Conservation (phyloP, 2,797 vertebrate genomes). For the Crypturellus tataupa region DNA sequence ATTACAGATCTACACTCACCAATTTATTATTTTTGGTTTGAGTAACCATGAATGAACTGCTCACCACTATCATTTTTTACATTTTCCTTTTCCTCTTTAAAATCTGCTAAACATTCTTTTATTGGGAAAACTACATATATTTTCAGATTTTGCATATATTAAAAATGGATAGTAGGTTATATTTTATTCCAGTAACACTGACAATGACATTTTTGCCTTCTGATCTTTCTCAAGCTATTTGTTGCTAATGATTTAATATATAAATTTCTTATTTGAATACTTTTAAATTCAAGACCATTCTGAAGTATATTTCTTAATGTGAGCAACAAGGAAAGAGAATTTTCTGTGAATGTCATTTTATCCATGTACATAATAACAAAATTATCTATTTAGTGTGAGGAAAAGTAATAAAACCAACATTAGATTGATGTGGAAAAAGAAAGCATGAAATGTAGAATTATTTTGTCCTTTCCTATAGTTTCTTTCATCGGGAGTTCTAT, state of each 20-base stretch:
- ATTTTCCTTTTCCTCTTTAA: neutral
- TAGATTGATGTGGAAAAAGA: neutral
- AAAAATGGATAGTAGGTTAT: neutral
- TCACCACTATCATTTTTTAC: neutral
- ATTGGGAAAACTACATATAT: neutral
- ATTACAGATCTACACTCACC: neutral
- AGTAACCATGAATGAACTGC: neutral
- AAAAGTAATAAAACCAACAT: neutral
- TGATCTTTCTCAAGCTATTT: neutral
- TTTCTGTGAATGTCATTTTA: neutral
- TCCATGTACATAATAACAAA: neutral
- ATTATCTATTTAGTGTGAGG: neutral
- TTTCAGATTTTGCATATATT: neutral
- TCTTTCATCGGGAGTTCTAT: slow-evolving; percentile 44
- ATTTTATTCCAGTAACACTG: neutral
- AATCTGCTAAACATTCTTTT: neutral
- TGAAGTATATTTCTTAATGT: neutral
- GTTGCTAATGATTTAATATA: neutral
- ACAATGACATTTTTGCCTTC: neutral
- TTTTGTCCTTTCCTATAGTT: neutral
- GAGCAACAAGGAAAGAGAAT: neutral
- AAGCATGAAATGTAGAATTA: neutral
- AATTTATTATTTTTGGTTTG: neutral
- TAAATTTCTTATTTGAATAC: neutral
- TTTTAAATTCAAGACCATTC: neutral